phyloP scores from a whole-genome alignment of 2,797 vertebrate species.

The Rhincodon typus region DNA sequence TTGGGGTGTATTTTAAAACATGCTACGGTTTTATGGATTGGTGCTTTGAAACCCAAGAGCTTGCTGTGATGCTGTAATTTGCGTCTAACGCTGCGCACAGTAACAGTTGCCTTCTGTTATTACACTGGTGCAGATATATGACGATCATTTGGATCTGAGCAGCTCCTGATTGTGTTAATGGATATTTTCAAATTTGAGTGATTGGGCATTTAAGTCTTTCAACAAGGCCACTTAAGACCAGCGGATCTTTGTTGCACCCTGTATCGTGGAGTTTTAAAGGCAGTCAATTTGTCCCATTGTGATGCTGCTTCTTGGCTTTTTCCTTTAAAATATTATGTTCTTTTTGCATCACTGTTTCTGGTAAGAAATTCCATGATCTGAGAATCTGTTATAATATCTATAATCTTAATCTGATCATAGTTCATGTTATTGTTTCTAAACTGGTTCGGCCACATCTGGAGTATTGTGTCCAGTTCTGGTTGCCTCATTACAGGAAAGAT shows the following conservation, averaged over 20 bases:
- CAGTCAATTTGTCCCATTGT: not conserved
- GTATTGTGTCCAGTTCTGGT: too few species aligned
- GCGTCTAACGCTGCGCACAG: slow-evolving; percentile 77
- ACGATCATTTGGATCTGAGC: slow-evolving; percentile 75
- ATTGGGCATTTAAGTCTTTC: not conserved
- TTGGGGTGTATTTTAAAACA: not conserved
- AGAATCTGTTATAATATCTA: not conserved
- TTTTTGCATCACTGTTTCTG: not conserved
- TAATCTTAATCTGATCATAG: not conserved
- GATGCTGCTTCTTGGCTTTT: not conserved
- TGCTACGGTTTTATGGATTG: not conserved
- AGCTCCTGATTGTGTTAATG: slow-evolving; percentile 35
- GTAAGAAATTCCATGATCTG: too few species aligned
- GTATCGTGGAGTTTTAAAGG: not conserved
- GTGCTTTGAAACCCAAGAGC: slow-evolving; percentile 35
- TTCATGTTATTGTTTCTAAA: not conserved
- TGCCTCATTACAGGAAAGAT: too few species aligned
- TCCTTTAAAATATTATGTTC: not conserved
- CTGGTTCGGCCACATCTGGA: too few species aligned
- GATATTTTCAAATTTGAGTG: not conserved
- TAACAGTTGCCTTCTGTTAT: slow-evolving; percentile 89
- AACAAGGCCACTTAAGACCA: not conserved
- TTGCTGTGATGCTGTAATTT: slow-evolving; percentile 95
- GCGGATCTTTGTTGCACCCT: not conserved
- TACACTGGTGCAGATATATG: slow-evolving; percentile 69